A percentile compares a stretch with the other conserved stretches of the same genome.
These are phyloP conservation scores for Gila robusta DNA, from an alignment of 2,797 vertebrate genomes.

Conservation along the genomic window DNA sequence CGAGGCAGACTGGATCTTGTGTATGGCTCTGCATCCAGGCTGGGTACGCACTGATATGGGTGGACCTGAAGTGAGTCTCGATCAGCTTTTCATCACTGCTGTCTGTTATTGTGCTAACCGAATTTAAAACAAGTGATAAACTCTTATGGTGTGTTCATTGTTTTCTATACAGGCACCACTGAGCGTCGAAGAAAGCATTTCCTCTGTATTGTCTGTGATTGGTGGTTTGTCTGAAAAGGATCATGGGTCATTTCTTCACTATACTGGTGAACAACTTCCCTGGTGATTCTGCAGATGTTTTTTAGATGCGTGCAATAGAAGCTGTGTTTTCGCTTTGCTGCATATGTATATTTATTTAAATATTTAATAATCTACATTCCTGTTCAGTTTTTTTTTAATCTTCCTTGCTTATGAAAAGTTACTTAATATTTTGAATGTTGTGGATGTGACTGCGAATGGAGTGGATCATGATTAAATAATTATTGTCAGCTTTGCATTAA, in stretches of 20 bases:
- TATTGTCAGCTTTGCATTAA: background rate
- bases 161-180: slow-evolving; percentile 73
- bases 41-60: slow-evolving; percentile 86
- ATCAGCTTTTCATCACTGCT: too few relatives aligned
- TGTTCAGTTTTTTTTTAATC: background rate
- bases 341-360: background rate
- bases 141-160: background rate
- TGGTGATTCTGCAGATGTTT: slow-evolving; percentile 71
- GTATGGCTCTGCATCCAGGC: slow-evolving; percentile 80
- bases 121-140: background rate
- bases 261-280: slow-evolving; percentile 76
- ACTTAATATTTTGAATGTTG: background rate
- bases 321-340: background rate
- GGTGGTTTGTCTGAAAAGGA: slow-evolving; percentile 79
- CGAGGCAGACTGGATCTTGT: slow-evolving; percentile 80
- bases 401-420: background rate
- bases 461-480: background rate
- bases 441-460: background rate
- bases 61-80: slow-evolving; percentile 74
- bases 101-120: background rate
- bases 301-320: background rate
- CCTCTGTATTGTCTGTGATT: slow-evolving; percentile 76
- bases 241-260: slow-evolving; percentile 80
- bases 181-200: slow-evolving; percentile 78
- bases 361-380: background rate